Evolutionary conservation across 2,888 invertebrate genomes (phyloP).

Genomic region (Mantis religiosa): DNA sequence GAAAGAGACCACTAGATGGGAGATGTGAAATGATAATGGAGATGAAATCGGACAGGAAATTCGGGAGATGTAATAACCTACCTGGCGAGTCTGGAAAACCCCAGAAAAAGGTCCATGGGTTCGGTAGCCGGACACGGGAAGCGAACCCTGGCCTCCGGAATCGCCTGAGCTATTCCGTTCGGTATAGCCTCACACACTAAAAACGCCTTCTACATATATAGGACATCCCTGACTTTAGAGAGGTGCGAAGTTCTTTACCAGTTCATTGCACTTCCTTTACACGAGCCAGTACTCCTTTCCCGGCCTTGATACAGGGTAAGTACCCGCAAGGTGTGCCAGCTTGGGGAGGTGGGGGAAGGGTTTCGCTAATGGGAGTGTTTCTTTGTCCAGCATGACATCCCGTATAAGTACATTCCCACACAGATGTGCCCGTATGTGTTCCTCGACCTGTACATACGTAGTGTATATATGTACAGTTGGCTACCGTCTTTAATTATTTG

Average conservation of each 20-base stretch:
- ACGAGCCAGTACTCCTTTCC: not conserved
- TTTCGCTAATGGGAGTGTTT: not conserved
- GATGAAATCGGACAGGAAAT: too few species aligned
- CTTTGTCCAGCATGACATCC: not conserved
- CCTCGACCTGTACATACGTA: not conserved
- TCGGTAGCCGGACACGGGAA: too few species aligned
- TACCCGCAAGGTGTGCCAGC: not conserved
- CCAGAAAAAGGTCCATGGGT: too few species aligned
- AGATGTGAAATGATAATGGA: too few species aligned
- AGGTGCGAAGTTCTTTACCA: not conserved
- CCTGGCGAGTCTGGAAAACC: too few species aligned
- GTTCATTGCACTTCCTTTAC: conserved; percentile 14
- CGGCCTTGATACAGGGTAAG: not conserved
- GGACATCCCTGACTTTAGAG: not conserved
- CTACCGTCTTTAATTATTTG: not conserved
- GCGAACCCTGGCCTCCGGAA: too few species aligned
- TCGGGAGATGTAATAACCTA: too few species aligned
- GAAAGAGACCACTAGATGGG: too few species aligned
- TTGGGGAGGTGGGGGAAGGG: too few species aligned
- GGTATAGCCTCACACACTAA: too few species aligned
- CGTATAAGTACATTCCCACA: not conserved
- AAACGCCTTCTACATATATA: too few species aligned
- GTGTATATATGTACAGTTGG: not conserved
- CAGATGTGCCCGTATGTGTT: conserved; percentile 6
- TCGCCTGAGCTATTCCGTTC: too few species aligned